Conservation (phyloP, 2,113 vertebrate species). For the Platichthys stellatus region DNA sequence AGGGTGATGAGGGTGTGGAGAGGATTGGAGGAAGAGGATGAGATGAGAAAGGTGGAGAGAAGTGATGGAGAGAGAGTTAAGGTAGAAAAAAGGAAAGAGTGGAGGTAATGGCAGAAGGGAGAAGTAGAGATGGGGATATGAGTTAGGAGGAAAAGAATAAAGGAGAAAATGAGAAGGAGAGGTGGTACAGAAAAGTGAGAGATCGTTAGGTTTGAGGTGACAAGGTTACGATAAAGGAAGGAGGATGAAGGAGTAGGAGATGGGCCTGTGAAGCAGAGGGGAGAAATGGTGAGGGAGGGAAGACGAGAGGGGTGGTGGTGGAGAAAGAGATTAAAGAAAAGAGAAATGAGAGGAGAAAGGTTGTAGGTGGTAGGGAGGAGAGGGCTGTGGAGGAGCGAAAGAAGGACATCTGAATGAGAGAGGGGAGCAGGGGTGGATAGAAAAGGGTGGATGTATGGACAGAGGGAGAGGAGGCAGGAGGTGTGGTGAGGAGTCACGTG, state of each 20-base stretch:
- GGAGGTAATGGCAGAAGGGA: neutral
- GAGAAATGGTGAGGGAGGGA: neutral
- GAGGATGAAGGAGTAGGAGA: neutral
- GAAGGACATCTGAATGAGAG: neutral
- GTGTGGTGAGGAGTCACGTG: slow-evolving; percentile 25
- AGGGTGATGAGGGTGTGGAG: neutral
- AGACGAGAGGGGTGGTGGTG: neutral
- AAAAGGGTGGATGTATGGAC: no score
- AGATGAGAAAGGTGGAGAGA: no score
- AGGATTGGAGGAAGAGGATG: no score
- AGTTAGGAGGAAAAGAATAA: neutral
- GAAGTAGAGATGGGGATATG: neutral
- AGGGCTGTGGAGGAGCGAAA: neutral
- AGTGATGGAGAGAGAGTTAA: no score
- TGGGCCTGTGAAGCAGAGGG: no score
- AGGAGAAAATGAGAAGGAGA: no score
- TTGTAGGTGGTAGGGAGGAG: neutral
- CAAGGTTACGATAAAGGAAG: neutral
- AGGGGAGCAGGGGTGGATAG: no score
- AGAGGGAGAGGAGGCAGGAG: neutral
- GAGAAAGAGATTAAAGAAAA: slow-evolving; percentile 1
- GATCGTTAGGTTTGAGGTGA: neutral
- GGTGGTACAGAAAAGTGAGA: no score
- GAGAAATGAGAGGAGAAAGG: neutral
- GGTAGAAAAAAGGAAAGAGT: no score